A percentile compares a stretch with the other conserved stretches of the same genome.
These are phyloP conservation scores for Seriola aureovittata DNA, from an alignment of 2,113 vertebrate species.

Conservation along the genomic window DNA sequence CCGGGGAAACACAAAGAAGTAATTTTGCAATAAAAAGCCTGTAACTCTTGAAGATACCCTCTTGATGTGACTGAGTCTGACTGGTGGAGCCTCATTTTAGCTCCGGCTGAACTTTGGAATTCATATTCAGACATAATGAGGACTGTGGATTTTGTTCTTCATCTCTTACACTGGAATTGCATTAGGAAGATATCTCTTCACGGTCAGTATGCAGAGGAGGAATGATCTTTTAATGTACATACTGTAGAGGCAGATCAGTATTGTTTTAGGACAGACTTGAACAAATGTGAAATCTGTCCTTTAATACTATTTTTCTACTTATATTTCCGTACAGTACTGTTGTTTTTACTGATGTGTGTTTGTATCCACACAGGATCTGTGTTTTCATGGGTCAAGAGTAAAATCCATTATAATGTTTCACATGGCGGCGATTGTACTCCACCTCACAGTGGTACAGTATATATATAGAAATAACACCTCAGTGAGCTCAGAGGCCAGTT, in stretches of 20 bases:
- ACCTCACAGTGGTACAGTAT: constrained; percentile 32
- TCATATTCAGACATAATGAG: neutral
- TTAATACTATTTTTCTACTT: constrained; percentile 16
- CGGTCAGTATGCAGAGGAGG: neutral
- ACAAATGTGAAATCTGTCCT: constrained; percentile 1
- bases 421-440: constrained; percentile 17
- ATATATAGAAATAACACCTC: constrained; percentile 65
- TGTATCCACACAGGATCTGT: constrained; percentile 23
- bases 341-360: constrained; percentile 21
- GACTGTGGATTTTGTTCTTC: neutral
- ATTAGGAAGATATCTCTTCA: neutral
- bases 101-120: neutral
- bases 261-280: neutral
- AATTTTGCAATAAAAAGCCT: constrained; percentile 2
- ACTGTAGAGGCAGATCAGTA: too few species aligned
- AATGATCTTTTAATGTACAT: neutral
- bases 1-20: neutral
- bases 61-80: neutral
- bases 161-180: neutral
- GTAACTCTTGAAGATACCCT: constrained; percentile 1
- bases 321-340: constrained; percentile 1
- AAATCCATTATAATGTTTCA: constrained; percentile 58
- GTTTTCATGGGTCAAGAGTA: constrained; percentile 51
- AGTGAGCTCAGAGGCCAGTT: constrained; percentile 66
- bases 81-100: neutral